phyloP scores from a whole-genome alignment of 1,140 invertebrate species.

The Saxidomus purpurata region DNA sequence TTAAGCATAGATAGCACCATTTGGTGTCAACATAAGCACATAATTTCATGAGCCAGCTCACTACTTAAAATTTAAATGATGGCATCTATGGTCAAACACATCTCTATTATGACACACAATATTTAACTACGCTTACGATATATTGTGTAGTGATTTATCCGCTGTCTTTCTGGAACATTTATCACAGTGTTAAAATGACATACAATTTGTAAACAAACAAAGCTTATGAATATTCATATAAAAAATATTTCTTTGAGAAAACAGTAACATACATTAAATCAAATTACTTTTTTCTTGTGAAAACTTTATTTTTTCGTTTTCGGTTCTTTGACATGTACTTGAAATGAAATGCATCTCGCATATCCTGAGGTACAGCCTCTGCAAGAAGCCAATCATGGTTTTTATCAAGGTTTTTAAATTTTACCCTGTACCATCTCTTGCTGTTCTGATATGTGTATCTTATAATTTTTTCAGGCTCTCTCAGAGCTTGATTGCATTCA shows the following conservation, averaged over 20 bases:
- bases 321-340: background rate
- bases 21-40: no score
- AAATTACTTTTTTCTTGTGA: background rate
- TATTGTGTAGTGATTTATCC: background rate
- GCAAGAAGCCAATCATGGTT: background rate
- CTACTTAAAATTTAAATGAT: no score
- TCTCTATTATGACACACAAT: background rate
- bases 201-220: background rate
- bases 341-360: background rate
- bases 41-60: no score
- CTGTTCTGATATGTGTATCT: background rate
- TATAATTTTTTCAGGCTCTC: background rate
- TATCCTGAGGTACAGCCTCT: background rate
- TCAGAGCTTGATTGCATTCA: background rate
- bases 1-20: no score
- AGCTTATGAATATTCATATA: no score
- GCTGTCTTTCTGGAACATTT: background rate
- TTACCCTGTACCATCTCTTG: background rate
- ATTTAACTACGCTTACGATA: background rate
- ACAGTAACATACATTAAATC: background rate
- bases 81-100: background rate
- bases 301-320: background rate
- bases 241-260: no score
- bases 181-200: background rate
- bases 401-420: background rate